Evolutionary conservation across 2,797 vertebrate species (phyloP).

Genomic region (Fistularia tabacaria): DNA sequence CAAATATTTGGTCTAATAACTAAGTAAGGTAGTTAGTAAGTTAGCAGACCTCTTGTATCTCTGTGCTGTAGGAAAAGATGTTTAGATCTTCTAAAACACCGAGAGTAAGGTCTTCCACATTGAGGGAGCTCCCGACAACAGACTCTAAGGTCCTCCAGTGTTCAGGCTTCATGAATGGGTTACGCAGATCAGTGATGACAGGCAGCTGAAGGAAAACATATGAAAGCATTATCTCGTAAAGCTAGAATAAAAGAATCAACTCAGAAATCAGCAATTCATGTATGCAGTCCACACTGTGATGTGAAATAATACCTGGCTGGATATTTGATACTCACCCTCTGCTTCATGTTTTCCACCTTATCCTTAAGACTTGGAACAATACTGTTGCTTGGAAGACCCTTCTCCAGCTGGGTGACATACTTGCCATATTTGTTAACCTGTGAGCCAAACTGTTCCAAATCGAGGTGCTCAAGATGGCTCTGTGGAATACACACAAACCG

Average conservation of each 20-base stretch:
- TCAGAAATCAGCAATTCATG: neutral
- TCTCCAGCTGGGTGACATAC: constrained; percentile 81
- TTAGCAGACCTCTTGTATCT: constrained; percentile 78
- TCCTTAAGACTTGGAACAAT: constrained; percentile 76
- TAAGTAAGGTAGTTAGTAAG: neutral
- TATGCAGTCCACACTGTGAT: neutral
- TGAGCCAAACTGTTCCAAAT: constrained; percentile 74
- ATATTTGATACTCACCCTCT: constrained; percentile 72
- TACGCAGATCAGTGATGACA: constrained; percentile 78
- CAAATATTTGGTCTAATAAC: neutral
- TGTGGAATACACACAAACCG: constrained; percentile 31
- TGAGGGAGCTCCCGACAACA: constrained; percentile 62
- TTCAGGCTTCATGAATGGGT: constrained; percentile 77
- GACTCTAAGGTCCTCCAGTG: constrained; percentile 77
- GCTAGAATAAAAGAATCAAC: neutral
- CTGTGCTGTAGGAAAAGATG: constrained; percentile 69
- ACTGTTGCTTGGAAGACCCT: constrained; percentile 79
- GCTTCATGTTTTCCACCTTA: constrained; percentile 78
- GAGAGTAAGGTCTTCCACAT: constrained; percentile 69
- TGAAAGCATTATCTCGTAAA: neutral
- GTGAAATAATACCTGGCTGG: neutral
- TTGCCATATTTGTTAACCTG: constrained; percentile 80
- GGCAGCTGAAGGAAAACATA: constrained; percentile 69
- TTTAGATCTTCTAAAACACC: constrained; percentile 65
- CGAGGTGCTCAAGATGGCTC: constrained; percentile 70